Base-by-base conservation (phyloP, 2,888 invertebrate species). In the Aspidiotus rigidus region DNA sequence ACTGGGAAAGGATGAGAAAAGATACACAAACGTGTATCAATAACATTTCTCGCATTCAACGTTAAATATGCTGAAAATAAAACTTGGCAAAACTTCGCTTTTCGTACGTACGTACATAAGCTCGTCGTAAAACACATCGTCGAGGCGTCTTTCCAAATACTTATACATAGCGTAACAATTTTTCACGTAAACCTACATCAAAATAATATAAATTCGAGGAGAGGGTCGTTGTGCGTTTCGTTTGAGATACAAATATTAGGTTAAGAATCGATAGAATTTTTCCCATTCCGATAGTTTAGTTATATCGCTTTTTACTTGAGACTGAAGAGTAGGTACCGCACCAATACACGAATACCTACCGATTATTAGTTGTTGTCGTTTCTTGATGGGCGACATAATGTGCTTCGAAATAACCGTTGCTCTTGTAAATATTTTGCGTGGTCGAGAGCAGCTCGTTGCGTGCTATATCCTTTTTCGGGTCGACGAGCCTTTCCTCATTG, bases 331-430 rank as follows among this genome's bases (percentile, higher is more conserved):
- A 28, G 28, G 28, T 28, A 28, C n/a, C n/a, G n/a, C n/a, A n/a
- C n/a, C n/a, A n/a, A n/a, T n/a, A n/a, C n/a, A n/a, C n/a, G n/a
- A n/a, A n/a, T n/a, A n/a, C 28, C 28, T 28, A 69, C 69, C 63
- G 62, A 16, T 39, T 13, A n/a, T 15, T 63, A 7, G 53, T 63
- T 28, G 53, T 63, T 28, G 49, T 41, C 7, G 85, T 82, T 76
- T 86, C 86, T 71, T 84, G 83, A 72, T 82, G 80, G 3, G 87
- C 85, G 54, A 89, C 84, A 1, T 89, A 88, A 80, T 89, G 88
- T 1, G 88, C 89, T 74, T 83, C 83, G 78, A 85, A 86, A 42
- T 74, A 64, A 54, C 69, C 73, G 72, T 41, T 71, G 71, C 73
- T 69, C 39, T 63, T 71, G 13, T 55, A n/a, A 9, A 55, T 16